Evolutionary conservation across 2,113 vertebrate species (phyloP), one percentile per base, ranked within the genome.

Genomic region (Cavia aperea): DNA sequence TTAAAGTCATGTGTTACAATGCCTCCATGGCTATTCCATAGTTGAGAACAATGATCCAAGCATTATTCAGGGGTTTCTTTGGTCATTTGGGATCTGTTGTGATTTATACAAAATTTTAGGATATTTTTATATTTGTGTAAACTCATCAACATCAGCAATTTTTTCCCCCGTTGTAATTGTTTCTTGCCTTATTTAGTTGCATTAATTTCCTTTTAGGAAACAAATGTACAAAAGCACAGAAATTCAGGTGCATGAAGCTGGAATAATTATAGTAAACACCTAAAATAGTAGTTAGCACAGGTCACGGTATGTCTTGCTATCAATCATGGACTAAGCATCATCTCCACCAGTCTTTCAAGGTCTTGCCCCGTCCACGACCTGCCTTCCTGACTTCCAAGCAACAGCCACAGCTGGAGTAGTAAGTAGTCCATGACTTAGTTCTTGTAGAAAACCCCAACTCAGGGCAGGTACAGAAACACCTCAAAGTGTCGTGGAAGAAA

Each of bases 241-340:
- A 62, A 86, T 65, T 86, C 79, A 95, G 72, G 73, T 83, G 31
- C n/a, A 46, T 11, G 49, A 51, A 92, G 82, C 81, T 94, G 75
- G 79, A 49, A 90, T 77, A 68, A 46, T 70, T 54, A 78, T 60
- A 66, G 24, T 46, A 49, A 93, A 24, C 12, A 29, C 43, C 72
- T 75, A 12, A 29, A 49, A 77, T 26, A 77, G 13, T 31, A 49
- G 24, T 75, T 75, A 49, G n/a, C 23, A 13, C 23, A 11, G 39
- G 23, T 23, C 72, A 73, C 39, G 23, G 39, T 21, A 11, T 7
- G 13, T 26, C 43, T 49, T 15, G 13, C 43, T 26, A 49, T 29
- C 43, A 49, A 15, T 29, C 13, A 46, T 16, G 24, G 43, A 26
- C 43, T 29, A 31, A 29, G 26, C 43, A 31, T 49, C 26, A 49